Base-by-base conservation (phyloP, 2,797 vertebrate species). In the Chelon auratus region DNA sequence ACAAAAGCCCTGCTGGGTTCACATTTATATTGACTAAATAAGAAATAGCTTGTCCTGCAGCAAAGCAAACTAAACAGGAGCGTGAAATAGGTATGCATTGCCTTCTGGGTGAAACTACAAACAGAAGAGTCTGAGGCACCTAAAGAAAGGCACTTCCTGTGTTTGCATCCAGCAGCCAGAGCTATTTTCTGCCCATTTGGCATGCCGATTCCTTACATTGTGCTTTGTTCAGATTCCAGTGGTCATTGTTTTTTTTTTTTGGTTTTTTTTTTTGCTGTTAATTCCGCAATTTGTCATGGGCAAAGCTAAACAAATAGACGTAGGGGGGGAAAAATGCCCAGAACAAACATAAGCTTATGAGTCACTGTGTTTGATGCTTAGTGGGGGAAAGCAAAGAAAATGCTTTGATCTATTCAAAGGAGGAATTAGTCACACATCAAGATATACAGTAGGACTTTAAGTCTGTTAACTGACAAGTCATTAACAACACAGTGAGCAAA, bases 331-430 rank as follows among this genome's bases (percentile, higher is more conserved):
- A 22, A 22, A 54, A 43, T 56, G 20, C 2, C 39, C 68, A 20
- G 59, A 76, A 81, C 63, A 75, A 81, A 75, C 53, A 79, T 2
- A n/a, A 56, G 58, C 51, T 56, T 55, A 51, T 82, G 77, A 85
- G 48, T 84, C 77, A 79, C 50, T 33, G 66, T 5, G 20, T 80
- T 78, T 73, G 47, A 62, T 52, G 59, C 68, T 52, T 61, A 18
- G 14, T 17, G 61, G 42, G 9, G 43, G 57, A 66, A 63, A 62
- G 5, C 7, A 48, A 40, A 67, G 62, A 77, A 39, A 70, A 68
- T 40, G 68, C 48, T 73, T 47, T 87, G 51, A 69, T 78, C 42
- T 33, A 17, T 51, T 68, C 9, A 59, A 62, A 82, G 37, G 66
- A 53, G 3, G 71, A 65, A 76, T 55, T 51, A 55, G 42, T 36